Conservation (phyloP, 2,888 invertebrate genomes). For the Barypeithes pellucidus region DNA sequence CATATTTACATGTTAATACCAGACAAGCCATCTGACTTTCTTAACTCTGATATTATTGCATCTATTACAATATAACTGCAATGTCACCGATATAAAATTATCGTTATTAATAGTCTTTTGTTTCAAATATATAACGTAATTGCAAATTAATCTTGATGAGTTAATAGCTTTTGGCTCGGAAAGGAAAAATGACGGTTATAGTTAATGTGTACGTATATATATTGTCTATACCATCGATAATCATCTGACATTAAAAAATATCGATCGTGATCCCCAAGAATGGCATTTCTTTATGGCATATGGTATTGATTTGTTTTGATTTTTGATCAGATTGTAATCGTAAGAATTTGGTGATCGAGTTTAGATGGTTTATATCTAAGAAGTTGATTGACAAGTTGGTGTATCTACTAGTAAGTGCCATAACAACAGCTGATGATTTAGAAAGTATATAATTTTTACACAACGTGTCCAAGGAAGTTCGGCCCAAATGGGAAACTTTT, state of each 20-base stretch:
- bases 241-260: slow-evolving; percentile 44
- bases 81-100: slow-evolving; percentile 31
- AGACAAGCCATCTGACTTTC: too few species aligned
- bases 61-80: too few species aligned
- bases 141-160: slow-evolving; percentile 50
- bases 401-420: too few species aligned
- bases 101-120: slow-evolving; percentile 34
- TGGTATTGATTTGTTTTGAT: slow-evolving; percentile 41
- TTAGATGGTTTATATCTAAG: neutral
- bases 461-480: too few species aligned
- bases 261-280: slow-evolving; percentile 27
- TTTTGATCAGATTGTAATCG: slow-evolving; percentile 12
- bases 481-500: too few species aligned
- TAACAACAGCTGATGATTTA: too few species aligned
- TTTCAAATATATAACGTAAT: slow-evolving; percentile 43
- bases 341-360: neutral
- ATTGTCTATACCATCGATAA: slow-evolving; percentile 45
- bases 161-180: slow-evolving; percentile 51
- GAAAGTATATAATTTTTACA: too few species aligned
- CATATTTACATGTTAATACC: too few species aligned
- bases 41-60: too few species aligned
- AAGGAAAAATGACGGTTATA: slow-evolving; percentile 47
- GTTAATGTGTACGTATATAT: slow-evolving; percentile 39
- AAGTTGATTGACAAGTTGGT: too few species aligned
- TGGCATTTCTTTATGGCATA: slow-evolving; percentile 38